Evolutionary conservation across 2,797 vertebrate species (phyloP), one percentile per base, ranked within the genome.

Genomic region (Danionella dracula): DNA sequence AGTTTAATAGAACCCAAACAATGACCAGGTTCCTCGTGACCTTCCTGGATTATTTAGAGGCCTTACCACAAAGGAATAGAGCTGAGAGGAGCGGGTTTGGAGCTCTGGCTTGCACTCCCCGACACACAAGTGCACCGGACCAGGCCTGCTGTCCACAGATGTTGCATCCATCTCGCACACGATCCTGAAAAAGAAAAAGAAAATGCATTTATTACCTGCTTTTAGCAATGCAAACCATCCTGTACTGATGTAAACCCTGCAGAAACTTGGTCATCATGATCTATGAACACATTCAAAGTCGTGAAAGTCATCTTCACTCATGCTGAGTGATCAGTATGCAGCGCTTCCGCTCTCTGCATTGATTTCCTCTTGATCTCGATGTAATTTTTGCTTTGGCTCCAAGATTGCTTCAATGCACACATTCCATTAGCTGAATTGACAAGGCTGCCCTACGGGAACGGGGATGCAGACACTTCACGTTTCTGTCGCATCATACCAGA

Each of bases 41-140:
- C 41, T 59, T 37, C 4, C 10, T 70, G 70, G 31, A 66, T 62
- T 65, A 71, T 49, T 75, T 42, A 21, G 11, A 35, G 23, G 63
- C 85, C 92, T 83, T 87, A 98, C 96, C 94, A 98, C 94, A 2
- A 98, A 99, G 59, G 86, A 86, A 80, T 92, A 99, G 71, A 93
- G 92, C 46, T 97, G 95, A 0, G 86, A 73, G 0, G 96, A 98
- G 70, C 85, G 92, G 66, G 96, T 90, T 70, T 83, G 92, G 72
- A 98, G 97, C 69, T 98, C 95, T 0, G 96, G 93, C 64, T 90
- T 90, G 85, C 96, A 97, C 79, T 98, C 95, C 4, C 93, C 93
- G 0, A 98, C 92, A 40, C 96, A 99, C 72, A 99, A 88, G 74
- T 92, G 92, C 57, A 95, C 93, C 0, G 94, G 91, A 35, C 96